Percentiles rank a stretch among this genome's conserved stretches.
phyloP scores from a whole-genome alignment of 2,113 vertebrate genomes.

The Dendrocopos noguchii region DNA sequence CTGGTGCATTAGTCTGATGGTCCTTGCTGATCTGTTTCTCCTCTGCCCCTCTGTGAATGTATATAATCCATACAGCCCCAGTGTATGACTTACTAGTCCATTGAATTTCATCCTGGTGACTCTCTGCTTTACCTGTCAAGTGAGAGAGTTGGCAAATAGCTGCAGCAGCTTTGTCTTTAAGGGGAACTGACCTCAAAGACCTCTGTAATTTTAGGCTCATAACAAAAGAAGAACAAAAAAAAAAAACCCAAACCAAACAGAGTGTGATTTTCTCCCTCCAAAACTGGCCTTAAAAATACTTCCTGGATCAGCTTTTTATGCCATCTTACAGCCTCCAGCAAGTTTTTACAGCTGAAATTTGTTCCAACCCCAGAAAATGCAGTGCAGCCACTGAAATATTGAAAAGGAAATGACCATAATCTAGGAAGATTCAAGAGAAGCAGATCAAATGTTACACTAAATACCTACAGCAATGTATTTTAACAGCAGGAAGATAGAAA shows the following conservation, averaged over 20 bases:
- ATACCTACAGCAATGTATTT: constrained; percentile 14
- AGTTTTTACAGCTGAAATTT: constrained; percentile 33
- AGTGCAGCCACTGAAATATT: background rate
- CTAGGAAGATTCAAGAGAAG: constrained; percentile 34
- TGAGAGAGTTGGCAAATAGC: background rate
- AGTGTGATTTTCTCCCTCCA: background rate
- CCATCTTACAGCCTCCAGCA: constrained; percentile 18
- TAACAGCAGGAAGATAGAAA: background rate
- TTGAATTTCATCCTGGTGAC: background rate
- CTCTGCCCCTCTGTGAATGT: background rate
- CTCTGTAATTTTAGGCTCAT: background rate
- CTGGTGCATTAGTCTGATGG: background rate
- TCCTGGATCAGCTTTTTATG: background rate
- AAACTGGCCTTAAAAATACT: background rate
- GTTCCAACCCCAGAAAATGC: constrained; percentile 2
- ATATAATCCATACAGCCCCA: background rate
- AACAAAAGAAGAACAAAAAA: background rate
- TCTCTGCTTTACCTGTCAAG: background rate
- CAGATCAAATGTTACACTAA: constrained; percentile 37
- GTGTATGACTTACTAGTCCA: background rate
- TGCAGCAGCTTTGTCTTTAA: background rate
- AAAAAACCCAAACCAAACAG: background rate
- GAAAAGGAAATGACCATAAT: constrained; percentile 23
- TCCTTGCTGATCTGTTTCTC: background rate
- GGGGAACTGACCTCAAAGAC: background rate